Evolutionary conservation across 2,113 vertebrate genomes (phyloP).

Genomic region (Vicugna pacos): DNA sequence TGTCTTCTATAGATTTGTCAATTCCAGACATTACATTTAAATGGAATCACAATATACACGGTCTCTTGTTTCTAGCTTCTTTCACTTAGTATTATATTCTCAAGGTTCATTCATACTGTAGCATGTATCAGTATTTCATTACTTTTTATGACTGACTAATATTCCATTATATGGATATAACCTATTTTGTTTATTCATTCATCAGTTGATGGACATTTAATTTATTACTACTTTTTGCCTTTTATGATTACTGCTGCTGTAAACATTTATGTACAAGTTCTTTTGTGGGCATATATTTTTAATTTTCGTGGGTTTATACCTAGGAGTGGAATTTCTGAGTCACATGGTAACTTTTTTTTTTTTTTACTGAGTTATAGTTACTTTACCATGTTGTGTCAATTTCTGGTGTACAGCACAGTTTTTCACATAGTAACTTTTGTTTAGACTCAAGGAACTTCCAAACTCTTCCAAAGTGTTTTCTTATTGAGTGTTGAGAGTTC

Average conservation of each 20-base stretch:
- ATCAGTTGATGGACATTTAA: not conserved
- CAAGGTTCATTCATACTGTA: not conserved
- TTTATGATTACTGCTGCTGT: not conserved
- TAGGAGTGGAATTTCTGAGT: not conserved
- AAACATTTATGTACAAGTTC: not conserved
- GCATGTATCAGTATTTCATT: not conserved
- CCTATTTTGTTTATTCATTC: not conserved
- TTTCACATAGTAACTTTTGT: not conserved
- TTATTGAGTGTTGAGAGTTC: not conserved
- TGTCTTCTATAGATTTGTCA: not conserved
- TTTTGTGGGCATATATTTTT: not conserved
- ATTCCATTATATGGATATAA: not conserved
- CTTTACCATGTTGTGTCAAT: too few relatives aligned
- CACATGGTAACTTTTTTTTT: not conserved
- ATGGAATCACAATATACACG: not conserved
- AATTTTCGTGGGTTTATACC: slow-evolving; percentile 11
- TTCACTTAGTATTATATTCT: slow-evolving; percentile 22
- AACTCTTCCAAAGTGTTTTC: not conserved
- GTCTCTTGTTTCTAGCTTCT: slow-evolving; percentile 35
- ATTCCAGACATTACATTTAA: slow-evolving; percentile 1
- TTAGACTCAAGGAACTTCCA: not conserved
- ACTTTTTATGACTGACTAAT: not conserved
- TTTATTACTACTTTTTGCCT: slow-evolving; percentile 21
- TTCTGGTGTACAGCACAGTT: too few relatives aligned
- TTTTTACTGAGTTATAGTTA: too few relatives aligned